A percentile compares a stretch with the other conserved stretches of the same genome.
phyloP scores from a whole-genome alignment of 92 coral and sea anemone species.

The Phymanthus crucifer region DNA sequence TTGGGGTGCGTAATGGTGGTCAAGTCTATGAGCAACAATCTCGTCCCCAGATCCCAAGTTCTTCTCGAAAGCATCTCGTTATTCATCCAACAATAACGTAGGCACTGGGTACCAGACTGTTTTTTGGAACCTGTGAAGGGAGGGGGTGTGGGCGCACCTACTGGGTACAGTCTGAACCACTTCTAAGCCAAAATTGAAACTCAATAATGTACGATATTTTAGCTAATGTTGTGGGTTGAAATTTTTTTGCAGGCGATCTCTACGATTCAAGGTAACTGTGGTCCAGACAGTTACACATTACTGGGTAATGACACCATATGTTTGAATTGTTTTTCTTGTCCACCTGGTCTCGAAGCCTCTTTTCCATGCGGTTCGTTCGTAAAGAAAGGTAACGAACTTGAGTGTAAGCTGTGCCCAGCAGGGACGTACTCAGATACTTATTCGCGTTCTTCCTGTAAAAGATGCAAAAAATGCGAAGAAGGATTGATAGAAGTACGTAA shows the following conservation, averaged over 20 bases:
- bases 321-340: background rate
- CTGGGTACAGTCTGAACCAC: no score
- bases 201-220: no score
- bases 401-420: background rate
- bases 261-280: background rate
- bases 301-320: background rate
- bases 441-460: background rate
- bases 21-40: no score
- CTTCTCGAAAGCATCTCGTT: no score
- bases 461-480: conserved; percentile 18
- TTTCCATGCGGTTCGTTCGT: conserved; percentile 2
- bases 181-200: no score
- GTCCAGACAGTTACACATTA: background rate
- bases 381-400: background rate
- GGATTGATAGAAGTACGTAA: conserved; percentile 15
- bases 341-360: background rate
- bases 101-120: no score
- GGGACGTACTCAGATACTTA: background rate
- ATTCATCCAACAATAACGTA: no score
- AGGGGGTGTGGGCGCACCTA: no score
- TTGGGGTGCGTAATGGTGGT: no score
- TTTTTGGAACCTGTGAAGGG: no score
- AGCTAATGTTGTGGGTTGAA: no score
- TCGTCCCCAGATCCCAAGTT: no score
- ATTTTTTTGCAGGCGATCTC: background rate